Base-by-base conservation (phyloP, 1,140 invertebrate genomes). In the Saccostrea glomerata region DNA sequence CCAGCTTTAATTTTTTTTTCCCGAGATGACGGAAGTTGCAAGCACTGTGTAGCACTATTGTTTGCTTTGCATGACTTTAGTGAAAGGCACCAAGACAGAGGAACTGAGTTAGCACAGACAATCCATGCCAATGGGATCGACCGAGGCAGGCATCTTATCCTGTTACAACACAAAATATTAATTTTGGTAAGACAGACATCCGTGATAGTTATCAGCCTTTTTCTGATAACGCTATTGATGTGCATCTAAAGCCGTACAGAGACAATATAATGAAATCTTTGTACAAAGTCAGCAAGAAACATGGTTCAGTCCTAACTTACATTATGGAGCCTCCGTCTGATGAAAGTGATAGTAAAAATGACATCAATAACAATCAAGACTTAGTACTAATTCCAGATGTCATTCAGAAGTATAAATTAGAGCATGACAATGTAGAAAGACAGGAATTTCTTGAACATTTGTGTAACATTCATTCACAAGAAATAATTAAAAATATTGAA, bases 11-110 rank as follows among this genome's bases (percentile, higher is more conserved):
- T 12, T 47, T 36, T 11, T 84, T 84, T 47, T 25, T 70, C 25
- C 63, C 1, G 63, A 47, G 85, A 86, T 47, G 73, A 86, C 36
- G 85, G 85, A 13, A 86, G 60, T 17, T 86, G 85, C 23, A 86
- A 86, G 40, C 85, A 86, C 63, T 86, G 85, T 86, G 63, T 70
- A 17, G 85, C 85, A 23, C 30, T 86, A 13, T 40, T 86, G 23
- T 86, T 86, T 86, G 58, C 58, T 1, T n/a, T 86, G 15, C 17
- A 23, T 12, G 23, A 47, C 17, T 86, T 66, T 12, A 36, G 60
- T 47, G 40, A 6, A 7, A 25, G 85, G 17, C 58, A 86, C 36
- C 47, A 23, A 23, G 85, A 86, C 47, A 13, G 85, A 17, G 13
- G 47, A n/a, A 87, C 86, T 20, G 85, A 70, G 23, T 6, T 73